Evolutionary conservation across 2,797 vertebrate species (phyloP).

Genomic region (Gadopsis marmoratus): DNA sequence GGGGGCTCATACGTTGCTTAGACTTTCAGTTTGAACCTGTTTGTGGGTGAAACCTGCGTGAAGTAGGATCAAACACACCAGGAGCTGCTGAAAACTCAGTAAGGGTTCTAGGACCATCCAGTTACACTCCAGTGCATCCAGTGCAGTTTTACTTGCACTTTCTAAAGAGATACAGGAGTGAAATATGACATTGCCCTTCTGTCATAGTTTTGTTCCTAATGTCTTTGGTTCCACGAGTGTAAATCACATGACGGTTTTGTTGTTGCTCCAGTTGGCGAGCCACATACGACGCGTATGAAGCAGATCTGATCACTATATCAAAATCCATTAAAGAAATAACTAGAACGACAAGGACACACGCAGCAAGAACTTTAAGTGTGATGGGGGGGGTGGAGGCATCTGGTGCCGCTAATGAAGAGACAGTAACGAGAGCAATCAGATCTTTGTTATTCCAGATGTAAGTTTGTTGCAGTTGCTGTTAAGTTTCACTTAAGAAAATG

Average conservation of each 20-base stretch:
- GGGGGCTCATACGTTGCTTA: background rate
- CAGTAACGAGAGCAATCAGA: background rate
- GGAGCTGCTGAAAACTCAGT: no score
- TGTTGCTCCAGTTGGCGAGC: background rate
- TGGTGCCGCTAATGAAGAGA: constrained; percentile 13
- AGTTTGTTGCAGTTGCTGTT: background rate
- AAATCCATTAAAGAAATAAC: constrained; percentile 21
- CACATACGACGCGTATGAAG: background rate
- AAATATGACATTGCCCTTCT: constrained; percentile 21
- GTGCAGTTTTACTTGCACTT: constrained; percentile 9
- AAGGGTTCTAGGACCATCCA: background rate
- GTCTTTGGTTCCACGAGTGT: constrained; percentile 16
- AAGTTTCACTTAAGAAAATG: background rate
- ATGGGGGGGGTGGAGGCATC: background rate
- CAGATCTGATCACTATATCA: constrained; percentile 26
- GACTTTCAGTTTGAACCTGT: no score
- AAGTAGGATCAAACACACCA: background rate
- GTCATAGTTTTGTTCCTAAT: constrained; percentile 19
- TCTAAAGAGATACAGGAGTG: background rate
- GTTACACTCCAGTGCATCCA: no score
- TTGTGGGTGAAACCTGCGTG: background rate
- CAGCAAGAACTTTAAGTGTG: background rate
- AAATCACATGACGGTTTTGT: constrained; percentile 23
- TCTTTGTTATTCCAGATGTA: constrained; percentile 5
- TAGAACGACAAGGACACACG: constrained; percentile 13